Percentiles rank a stretch among this genome's conserved stretches.
Conservation (phyloP, 2,888 invertebrate species). For the Cyclophora albipunctata region DNA sequence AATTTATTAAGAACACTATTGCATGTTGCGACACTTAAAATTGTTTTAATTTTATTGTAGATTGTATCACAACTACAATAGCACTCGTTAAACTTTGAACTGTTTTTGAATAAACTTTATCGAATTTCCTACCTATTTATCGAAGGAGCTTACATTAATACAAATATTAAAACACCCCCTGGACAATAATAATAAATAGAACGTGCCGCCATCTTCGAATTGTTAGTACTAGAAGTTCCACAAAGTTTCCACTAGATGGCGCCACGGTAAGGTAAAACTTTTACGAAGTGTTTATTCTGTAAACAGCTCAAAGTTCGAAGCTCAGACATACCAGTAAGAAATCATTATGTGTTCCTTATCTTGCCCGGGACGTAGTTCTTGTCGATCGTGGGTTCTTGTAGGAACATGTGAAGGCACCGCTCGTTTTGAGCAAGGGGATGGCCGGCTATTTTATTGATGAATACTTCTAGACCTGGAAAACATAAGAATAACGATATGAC, state of each 20-base stretch:
- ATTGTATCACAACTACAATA: constrained; percentile 38
- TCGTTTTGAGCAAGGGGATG: constrained; percentile 99
- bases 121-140: not conserved
- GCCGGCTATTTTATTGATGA: constrained; percentile 99
- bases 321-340: constrained; percentile 12
- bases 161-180: constrained; percentile 3
- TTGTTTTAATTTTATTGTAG: constrained; percentile 19
- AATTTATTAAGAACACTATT: constrained; percentile 32
- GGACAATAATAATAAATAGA: too few species aligned
- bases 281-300: constrained; percentile 14
- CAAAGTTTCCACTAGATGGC: constrained; percentile 7
- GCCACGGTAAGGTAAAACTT: too few species aligned
- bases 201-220: too few species aligned
- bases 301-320: constrained; percentile 40
- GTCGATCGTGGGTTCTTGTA: constrained; percentile 97
- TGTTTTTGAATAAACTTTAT: constrained; percentile 20
- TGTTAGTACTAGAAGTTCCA: constrained; percentile 5
- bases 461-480: constrained; percentile 87
- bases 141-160: constrained; percentile 1
- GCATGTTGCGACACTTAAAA: constrained; percentile 28
- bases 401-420: constrained; percentile 98
- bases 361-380: constrained; percentile 99
- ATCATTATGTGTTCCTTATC: constrained; percentile 93
- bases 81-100: constrained; percentile 28
- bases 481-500: not conserved